Percentiles rank a stretch among this genome's conserved stretches.
phyloP scores from a whole-genome alignment of 2,797 vertebrate genomes.

The Ateles fusciceps region DNA sequence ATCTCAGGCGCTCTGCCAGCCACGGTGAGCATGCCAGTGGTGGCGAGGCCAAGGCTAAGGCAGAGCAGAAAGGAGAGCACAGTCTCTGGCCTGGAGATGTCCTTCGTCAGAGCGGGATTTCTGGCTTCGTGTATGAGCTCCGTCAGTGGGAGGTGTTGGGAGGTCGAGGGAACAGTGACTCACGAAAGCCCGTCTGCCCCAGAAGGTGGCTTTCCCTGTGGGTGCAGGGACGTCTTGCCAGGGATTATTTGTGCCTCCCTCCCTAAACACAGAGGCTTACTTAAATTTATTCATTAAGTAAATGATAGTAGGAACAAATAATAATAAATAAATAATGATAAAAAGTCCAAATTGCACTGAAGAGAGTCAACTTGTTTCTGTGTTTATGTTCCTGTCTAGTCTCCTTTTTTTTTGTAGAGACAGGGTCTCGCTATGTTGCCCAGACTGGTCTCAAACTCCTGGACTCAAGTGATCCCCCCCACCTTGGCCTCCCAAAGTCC shows the following conservation, averaged over 20 bases:
- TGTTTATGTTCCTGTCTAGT: not conserved
- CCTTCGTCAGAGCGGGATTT: not conserved
- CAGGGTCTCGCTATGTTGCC: not conserved
- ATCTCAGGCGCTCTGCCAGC: conserved; percentile 84
- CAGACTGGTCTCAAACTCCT: not conserved
- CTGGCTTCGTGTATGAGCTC: not conserved
- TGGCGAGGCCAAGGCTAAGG: not conserved
- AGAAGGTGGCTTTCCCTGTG: not conserved
- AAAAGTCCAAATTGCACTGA: not conserved
- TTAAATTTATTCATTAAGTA: not conserved
- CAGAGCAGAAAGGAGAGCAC: not conserved
- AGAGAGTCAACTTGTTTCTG: accelerated
- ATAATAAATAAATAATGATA: not conserved
- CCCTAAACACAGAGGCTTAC: no score
- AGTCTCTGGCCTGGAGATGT: not conserved
- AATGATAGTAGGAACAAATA: not conserved
- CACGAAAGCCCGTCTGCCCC: not conserved
- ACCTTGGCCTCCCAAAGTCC: not conserved
- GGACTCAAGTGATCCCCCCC: not conserved
- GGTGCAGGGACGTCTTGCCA: not conserved
- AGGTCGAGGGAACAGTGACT: not conserved
- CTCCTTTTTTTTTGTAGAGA: not conserved
- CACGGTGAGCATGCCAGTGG: conserved; percentile 82
- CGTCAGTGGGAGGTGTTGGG: not conserved
- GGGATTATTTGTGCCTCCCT: not conserved